Conservation (phyloP, 2,888 invertebrate genomes). For the Coremacera marginata region DNA sequence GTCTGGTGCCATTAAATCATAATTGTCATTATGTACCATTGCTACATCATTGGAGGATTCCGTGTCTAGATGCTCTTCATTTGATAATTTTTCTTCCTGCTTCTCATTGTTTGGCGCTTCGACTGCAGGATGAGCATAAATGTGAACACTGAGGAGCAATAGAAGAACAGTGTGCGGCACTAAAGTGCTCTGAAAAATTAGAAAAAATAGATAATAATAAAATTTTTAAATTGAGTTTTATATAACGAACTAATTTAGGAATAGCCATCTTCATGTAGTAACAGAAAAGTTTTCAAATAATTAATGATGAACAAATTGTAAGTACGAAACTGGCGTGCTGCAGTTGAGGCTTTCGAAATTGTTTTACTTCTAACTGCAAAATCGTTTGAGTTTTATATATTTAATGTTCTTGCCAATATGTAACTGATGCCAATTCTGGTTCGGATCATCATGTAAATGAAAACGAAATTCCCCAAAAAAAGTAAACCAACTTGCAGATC, state of each 20-base stretch:
- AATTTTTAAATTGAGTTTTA: not conserved
- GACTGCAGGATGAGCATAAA: not conserved
- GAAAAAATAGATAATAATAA: not conserved
- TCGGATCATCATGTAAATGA: not conserved
- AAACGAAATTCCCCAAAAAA: no score
- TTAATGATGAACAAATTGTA: no score
- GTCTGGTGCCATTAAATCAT: conserved; percentile 57
- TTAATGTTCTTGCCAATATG: not conserved
- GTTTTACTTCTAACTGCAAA: conserved; percentile 25
- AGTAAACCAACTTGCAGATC: no score
- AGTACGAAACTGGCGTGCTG: not conserved
- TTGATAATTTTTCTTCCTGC: not conserved
- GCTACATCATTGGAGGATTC: conserved; percentile 50
- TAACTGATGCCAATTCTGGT: not conserved
- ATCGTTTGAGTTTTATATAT: conserved; percentile 36
- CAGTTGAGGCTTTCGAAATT: conserved; percentile 24
- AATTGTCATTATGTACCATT: conserved; percentile 55
- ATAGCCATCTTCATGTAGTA: not conserved
- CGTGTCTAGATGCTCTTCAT: conserved; percentile 33
- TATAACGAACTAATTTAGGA: not conserved
- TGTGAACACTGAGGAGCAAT: not conserved
- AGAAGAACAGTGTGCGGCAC: not conserved
- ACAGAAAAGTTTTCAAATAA: not conserved
- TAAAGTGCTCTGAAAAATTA: not conserved
- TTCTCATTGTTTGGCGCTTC: not conserved